Evolutionary conservation across 2,113 vertebrate genomes (phyloP).

Genomic region (Gallinago jamesoni): DNA sequence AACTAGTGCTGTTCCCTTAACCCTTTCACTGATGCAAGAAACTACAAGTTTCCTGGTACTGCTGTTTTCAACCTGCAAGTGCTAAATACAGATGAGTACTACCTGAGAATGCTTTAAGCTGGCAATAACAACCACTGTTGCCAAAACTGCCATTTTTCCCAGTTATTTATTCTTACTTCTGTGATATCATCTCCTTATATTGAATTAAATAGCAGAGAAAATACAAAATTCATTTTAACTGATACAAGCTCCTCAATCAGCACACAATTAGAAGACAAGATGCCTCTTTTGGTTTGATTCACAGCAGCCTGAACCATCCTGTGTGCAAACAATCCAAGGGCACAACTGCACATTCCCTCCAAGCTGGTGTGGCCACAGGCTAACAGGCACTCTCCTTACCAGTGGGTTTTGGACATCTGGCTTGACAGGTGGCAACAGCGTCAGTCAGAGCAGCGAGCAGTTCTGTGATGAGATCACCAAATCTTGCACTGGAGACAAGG

Average conservation of each 20-base stretch:
- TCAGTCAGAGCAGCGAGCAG: background rate
- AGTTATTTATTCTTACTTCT: background rate
- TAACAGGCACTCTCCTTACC: background rate
- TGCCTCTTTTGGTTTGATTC: background rate
- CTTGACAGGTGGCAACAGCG: accelerated
- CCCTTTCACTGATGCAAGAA: background rate
- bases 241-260: background rate
- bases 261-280: background rate
- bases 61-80: background rate
- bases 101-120: background rate
- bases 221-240: background rate
- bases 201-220: background rate
- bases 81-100: background rate
- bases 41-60: background rate
- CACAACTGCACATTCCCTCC: background rate
- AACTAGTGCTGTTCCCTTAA: background rate
- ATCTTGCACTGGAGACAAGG: background rate
- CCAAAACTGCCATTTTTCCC: background rate
- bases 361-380: background rate
- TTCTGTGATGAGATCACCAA: background rate
- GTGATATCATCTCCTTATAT: background rate
- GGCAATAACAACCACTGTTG: background rate
- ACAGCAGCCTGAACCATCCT: background rate
- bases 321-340: background rate
- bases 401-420: background rate